A percentile compares a stretch with the other conserved stretches of the same genome.
These are phyloP conservation scores for Drosophila melanocephala DNA, from an alignment of 2,888 invertebrate species.

Conservation along the genomic window DNA sequence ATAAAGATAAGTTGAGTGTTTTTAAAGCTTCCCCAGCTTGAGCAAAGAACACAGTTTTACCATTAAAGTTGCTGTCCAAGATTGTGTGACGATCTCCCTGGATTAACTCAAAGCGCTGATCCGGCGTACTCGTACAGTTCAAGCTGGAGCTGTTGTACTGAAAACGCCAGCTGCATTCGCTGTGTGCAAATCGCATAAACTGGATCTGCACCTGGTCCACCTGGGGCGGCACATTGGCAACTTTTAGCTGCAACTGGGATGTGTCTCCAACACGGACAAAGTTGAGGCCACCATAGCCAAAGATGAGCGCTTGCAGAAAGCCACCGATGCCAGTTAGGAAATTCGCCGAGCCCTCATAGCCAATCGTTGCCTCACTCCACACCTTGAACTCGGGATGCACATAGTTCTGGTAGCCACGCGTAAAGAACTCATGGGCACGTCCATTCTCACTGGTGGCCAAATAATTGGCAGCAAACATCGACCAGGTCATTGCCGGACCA, in stretches of 20 bases:
- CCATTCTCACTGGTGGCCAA: conserved; percentile 85
- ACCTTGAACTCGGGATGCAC: conserved; percentile 88
- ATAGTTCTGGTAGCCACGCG: conserved; percentile 86
- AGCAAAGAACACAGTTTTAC: conserved; percentile 19
- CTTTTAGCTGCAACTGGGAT: conserved; percentile 28
- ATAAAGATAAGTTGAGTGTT: neutral
- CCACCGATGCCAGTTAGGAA: conserved; percentile 89
- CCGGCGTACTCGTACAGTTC: conserved; percentile 14
- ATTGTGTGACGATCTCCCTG: conserved; percentile 35
- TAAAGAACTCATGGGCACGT: conserved; percentile 86
- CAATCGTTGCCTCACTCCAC: conserved; percentile 87
- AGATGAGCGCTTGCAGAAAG: conserved; percentile 87
- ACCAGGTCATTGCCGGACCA: conserved; percentile 89
- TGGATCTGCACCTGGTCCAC: conserved; percentile 49
- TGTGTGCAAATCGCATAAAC: conserved; percentile 41
- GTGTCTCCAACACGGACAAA: conserved; percentile 83
- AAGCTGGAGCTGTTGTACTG: conserved; percentile 19
- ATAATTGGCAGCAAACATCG: conserved; percentile 88
- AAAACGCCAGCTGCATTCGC: conserved; percentile 49
- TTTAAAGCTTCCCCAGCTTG: neutral
- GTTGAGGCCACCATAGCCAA: conserved; percentile 87
- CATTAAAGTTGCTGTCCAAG: conserved; percentile 43
- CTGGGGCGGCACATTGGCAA: conserved; percentile 38
- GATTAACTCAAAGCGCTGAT: conserved; percentile 33
- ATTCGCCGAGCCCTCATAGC: conserved; percentile 87